Evolutionary conservation across 1,140 invertebrate species (phyloP).

Genomic region (Bombus sylvicola): DNA sequence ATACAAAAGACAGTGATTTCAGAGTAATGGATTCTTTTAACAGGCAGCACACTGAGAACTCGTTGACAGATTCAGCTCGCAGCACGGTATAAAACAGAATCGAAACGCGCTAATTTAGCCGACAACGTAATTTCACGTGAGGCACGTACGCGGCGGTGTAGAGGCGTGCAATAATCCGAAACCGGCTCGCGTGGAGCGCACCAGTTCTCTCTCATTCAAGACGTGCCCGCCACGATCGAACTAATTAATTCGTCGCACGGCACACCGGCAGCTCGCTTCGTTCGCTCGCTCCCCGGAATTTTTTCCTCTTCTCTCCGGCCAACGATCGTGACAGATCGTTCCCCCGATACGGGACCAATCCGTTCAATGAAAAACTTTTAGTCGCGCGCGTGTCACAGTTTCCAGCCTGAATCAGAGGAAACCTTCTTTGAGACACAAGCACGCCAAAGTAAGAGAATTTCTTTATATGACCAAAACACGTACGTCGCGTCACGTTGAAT

Average conservation of each 20-base stretch:
- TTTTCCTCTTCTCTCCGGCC: constrained; percentile 25
- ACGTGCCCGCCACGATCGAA: constrained; percentile 60
- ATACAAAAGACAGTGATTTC: not conserved
- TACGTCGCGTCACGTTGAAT: too few relatives aligned
- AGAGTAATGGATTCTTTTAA: not conserved
- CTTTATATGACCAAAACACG: too few relatives aligned
- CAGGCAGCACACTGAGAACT: not conserved
- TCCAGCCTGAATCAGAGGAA: not conserved
- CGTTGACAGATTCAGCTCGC: constrained; percentile 5
- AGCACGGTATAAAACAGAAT: constrained; percentile 50
- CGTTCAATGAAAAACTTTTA: constrained; percentile 57
- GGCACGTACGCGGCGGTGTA: constrained; percentile 57
- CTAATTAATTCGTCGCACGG: constrained; percentile 70
- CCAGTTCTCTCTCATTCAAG: constrained; percentile 65
- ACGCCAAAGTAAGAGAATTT: too few relatives aligned
- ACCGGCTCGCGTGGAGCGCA: constrained; percentile 45
- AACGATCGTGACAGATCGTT: constrained; percentile 63
- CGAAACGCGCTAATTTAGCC: constrained; percentile 58
- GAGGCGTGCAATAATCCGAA: constrained; percentile 51
- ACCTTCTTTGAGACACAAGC: too few relatives aligned
- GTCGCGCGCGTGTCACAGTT: constrained; percentile 11
- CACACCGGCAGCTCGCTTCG: constrained; percentile 20
- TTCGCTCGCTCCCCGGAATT: constrained; percentile 43
- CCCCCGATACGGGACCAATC: constrained; percentile 60
- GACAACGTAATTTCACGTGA: constrained; percentile 60